Evolutionary conservation across 2,113 vertebrate genomes (phyloP), one percentile per base, ranked within the genome.

Genomic region (Passer domesticus): DNA sequence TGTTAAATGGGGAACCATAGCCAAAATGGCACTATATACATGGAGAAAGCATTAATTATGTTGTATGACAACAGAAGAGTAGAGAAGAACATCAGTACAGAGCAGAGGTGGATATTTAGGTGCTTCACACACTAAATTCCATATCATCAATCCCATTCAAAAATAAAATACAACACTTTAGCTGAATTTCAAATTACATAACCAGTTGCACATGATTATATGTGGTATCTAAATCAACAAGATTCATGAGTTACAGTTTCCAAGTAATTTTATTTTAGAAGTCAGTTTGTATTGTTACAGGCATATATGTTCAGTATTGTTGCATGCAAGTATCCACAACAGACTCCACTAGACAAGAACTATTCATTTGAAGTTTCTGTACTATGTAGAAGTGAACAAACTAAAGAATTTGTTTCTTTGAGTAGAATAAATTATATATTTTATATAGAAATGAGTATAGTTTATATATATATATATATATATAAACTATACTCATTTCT

Each of bases 31-130:
- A 25, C 12, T 68, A 69, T 88, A 39, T 39, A 80, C 73, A 58
- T 44, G 5, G 4, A 64, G 22, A 90, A 83, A 79, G 11, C 7
- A 13, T 33, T 56, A 39, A 52, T 56, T 72, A 21, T 83, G 2
- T 30, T 14, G 13, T 64, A 13, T 0, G 0, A 16, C 22, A 72
- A 7, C 6, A 64, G n/a, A 88, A 85, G 8, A 72, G 9, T 8
- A 6, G n/a, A 79, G 33, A 85, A 11, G 16, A 85, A 3, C 7
- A 53, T 66, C 64, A 63, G 21, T 37, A 35, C 19, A 67, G 31
- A 56, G 41, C 17, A 58, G 31, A 78, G n/a, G 16, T 77, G 27
- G 10, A n/a, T 80, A 25, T 55, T 87, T 15, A 59, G 13, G 9
- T 87, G 25, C 24, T 72, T 87, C 30, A 30, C 0, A 2, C 4